Conservation (phyloP, 2,797 vertebrate species). For the Hippopotamyrus pictus region DNA sequence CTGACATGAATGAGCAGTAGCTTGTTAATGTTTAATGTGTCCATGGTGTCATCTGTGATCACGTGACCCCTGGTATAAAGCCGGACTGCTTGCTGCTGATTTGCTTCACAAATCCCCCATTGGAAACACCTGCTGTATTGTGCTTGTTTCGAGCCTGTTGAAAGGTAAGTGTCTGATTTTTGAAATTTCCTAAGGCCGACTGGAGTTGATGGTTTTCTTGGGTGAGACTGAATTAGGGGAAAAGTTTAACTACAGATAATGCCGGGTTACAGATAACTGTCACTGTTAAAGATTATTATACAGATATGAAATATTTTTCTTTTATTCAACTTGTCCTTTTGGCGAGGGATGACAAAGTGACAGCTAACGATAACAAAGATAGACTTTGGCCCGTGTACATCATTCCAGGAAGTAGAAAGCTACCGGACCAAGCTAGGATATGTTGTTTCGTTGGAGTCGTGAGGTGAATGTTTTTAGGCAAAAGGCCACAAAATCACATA, state of each 20-base stretch:
- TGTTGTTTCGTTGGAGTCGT: constrained; percentile 39
- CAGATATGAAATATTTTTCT: neutral
- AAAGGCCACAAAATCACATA: neutral
- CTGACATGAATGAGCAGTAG: constrained; percentile 3
- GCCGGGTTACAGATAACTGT: constrained; percentile 35
- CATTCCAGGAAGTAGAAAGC: constrained; percentile 43
- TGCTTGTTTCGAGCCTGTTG: neutral
- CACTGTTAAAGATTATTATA: constrained; percentile 21
- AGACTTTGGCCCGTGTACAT: constrained; percentile 59
- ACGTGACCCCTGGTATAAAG: neutral
- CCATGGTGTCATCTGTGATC: constrained; percentile 27
- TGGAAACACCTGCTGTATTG: neutral
- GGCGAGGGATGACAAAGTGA: constrained; percentile 31
- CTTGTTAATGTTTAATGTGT: constrained; percentile 43
- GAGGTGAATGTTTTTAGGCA: constrained; percentile 26
- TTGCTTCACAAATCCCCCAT: neutral
- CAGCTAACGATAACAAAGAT: constrained; percentile 45
- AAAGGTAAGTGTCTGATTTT: neutral
- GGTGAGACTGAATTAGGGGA: neutral
- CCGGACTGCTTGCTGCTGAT: neutral
- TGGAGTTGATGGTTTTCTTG: neutral
- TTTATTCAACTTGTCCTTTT: neutral
- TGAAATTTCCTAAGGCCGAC: neutral
- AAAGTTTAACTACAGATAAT: neutral
- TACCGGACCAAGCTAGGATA: constrained; percentile 32